These are phyloP conservation scores for Eupelmus urozonus DNA, from an alignment of 2,888 invertebrate species.

Conservation along the genomic window DNA sequence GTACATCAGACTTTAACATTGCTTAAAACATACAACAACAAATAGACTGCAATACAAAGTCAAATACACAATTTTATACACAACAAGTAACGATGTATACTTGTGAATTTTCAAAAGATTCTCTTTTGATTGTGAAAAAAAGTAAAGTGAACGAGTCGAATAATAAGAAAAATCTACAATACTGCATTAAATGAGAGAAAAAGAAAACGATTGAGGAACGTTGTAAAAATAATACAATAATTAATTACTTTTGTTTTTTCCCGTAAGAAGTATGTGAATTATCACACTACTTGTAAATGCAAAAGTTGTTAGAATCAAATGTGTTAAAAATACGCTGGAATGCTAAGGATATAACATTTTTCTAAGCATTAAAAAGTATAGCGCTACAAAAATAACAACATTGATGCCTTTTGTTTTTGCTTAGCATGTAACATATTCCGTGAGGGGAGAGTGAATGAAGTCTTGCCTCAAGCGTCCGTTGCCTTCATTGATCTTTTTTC, in stretches of 20 bases:
- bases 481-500: conserved; percentile 85
- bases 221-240: conserved; percentile 28
- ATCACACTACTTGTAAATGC: conserved; percentile 58
- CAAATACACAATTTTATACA: conserved; percentile 58
- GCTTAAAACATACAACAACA: conserved; percentile 64
- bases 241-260: conserved; percentile 25
- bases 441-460: conserved; percentile 24
- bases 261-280: conserved; percentile 24
- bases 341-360: conserved; percentile 53
- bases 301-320: conserved; percentile 52
- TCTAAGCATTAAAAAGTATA: conserved; percentile 56
- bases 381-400: conserved; percentile 58
- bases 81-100: conserved; percentile 64
- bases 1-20: conserved; percentile 61
- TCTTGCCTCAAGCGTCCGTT: conserved; percentile 44
- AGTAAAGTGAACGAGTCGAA: conserved; percentile 7
- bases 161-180: conserved; percentile 45
- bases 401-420: conserved; percentile 47
- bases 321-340: conserved; percentile 48
- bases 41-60: conserved; percentile 61
- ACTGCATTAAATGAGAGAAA: conserved; percentile 47
- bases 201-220: conserved; percentile 48
- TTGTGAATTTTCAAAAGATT: conserved; percentile 49
- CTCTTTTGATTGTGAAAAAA: conserved; percentile 22
- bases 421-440: conserved; percentile 42